Percentiles rank a stretch among this genome's conserved stretches.
These are phyloP conservation scores for Lingula anatina DNA, from an alignment of 2,888 invertebrate species.

Conservation along the genomic window DNA sequence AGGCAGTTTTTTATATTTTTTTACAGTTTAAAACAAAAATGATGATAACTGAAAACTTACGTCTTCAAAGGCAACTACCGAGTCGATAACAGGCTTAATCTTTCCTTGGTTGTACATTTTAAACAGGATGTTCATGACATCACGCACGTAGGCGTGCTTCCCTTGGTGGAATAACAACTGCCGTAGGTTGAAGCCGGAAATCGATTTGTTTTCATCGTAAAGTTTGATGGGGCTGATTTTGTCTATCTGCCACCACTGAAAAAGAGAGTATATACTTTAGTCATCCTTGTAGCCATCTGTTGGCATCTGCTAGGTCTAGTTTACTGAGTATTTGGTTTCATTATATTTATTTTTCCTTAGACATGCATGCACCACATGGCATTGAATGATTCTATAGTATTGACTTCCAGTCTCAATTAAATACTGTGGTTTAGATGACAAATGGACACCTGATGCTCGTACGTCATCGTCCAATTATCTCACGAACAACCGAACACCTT, in stretches of 20 bases:
- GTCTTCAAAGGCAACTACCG: conserved; percentile 82
- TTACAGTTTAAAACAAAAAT: no score
- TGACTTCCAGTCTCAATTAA: no score
- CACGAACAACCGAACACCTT: no score
- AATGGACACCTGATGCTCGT: no score
- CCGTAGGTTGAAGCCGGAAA: conserved; percentile 77
- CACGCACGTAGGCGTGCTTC: conserved; percentile 62
- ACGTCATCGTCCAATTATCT: no score
- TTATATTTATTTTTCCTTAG: no score
- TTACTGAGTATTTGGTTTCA: no score
- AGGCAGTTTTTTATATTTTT: no score
- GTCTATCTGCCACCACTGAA: conserved; percentile 83
- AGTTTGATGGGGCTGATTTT: conserved; percentile 83
- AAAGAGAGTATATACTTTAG: conserved; percentile 18
- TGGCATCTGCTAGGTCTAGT: no score
- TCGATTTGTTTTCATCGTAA: conserved; percentile 81
- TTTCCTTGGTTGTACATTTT: conserved; percentile 71
- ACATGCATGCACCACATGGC: no score
- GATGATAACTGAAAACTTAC: conserved; percentile 62
- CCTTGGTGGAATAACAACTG: conserved; percentile 69
- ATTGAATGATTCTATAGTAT: no score
- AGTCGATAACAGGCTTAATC: conserved; percentile 77
- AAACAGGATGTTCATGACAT: conserved; percentile 69
- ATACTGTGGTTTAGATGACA: no score
- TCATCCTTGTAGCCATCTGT: neutral